Evolutionary conservation across 2,888 invertebrate genomes (phyloP), one percentile per base, ranked within the genome.

Genomic region (Agelastica alni): DNA sequence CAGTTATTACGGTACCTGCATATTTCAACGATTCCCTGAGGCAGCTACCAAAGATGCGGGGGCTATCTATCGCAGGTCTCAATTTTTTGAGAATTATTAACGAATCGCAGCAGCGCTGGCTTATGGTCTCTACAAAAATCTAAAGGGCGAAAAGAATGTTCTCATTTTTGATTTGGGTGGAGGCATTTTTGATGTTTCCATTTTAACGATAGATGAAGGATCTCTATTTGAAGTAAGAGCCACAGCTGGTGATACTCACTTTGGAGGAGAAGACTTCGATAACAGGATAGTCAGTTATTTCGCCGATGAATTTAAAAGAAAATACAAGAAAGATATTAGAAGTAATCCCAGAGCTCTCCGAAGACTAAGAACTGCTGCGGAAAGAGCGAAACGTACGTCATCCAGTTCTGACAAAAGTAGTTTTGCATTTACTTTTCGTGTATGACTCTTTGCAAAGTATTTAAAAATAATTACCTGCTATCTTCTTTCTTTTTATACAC

Each of bases 211-310:
- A 71, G 90, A 90, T 70, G 90, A 91, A 75, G 80, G 80, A 39
- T 89, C 90, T n/a, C 90, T 92, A 73, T 92, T 92, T 77, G 91
- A 92, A 2, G 93, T 91, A 2, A 87, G 85, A 72, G 81, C 92
- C 0, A 93, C 91, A 2, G 89, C 90, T 26, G 91, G 91, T 26
- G 92, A 93, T 72, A 92, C 92, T 3, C 92, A 91, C 72, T 80
- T 91, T 48, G 90, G 90, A 14, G 89, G 89, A 7, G 89, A 89
- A 74, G 86, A 89, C 75, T 80, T 80, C 61, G 80, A 81, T 61
- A 83, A 81, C 65, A 76, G 83, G 16, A 68, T 85, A 65, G 83
- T 84, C 4, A 79, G 71, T 52, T 80, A 83, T 68, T 79, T 85
- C 79, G 73, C 67, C 1, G 84, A 87, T 4, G 89, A 89, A 74